Percentiles rank a stretch among this genome's conserved stretches.
phyloP scores from a whole-genome alignment of 2,113 vertebrate genomes.

The Rana temporaria region DNA sequence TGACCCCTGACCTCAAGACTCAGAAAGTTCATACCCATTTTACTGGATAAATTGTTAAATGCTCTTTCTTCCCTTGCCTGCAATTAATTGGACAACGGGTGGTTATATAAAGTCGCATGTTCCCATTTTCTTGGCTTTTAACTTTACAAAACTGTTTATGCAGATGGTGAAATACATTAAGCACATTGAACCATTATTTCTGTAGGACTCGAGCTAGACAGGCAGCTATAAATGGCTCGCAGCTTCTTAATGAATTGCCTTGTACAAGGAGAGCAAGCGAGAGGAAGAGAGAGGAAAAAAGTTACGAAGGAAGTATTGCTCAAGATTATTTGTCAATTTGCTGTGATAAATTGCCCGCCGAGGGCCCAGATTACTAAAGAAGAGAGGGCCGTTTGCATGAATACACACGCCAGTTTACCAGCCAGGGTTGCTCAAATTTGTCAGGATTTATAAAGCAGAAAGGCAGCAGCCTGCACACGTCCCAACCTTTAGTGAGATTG shows the following conservation, averaged over 20 bases:
- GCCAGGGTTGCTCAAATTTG: background rate
- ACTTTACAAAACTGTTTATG: background rate
- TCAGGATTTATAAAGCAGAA: slow-evolving; percentile 22
- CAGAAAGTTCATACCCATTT: background rate
- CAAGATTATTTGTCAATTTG: slow-evolving; percentile 45
- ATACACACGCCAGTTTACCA: slow-evolving; percentile 12
- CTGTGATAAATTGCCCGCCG: slow-evolving; percentile 22
- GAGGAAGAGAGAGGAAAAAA: background rate
- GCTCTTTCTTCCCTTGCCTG: too few relatives aligned
- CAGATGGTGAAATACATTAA: slow-evolving; percentile 13
- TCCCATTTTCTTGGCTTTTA: background rate
- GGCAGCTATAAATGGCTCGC: slow-evolving; percentile 11
- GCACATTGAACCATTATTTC: slow-evolving; percentile 18
- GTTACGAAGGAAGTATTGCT: slow-evolving; percentile 28
- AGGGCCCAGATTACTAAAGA: slow-evolving; percentile 27
- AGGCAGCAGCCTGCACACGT: background rate
- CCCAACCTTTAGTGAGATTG: background rate
- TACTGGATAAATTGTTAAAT: background rate
- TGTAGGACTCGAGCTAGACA: slow-evolving; percentile 10
- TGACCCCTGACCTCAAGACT: background rate
- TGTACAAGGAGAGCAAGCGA: background rate
- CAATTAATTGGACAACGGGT: background rate
- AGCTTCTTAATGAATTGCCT: slow-evolving; percentile 31
- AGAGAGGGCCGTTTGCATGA: slow-evolving; percentile 8
- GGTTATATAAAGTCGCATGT: background rate